Evolutionary conservation across 2,797 vertebrate species (phyloP), one percentile per base, ranked within the genome.

Genomic region (Leucoraja ocellata): DNA sequence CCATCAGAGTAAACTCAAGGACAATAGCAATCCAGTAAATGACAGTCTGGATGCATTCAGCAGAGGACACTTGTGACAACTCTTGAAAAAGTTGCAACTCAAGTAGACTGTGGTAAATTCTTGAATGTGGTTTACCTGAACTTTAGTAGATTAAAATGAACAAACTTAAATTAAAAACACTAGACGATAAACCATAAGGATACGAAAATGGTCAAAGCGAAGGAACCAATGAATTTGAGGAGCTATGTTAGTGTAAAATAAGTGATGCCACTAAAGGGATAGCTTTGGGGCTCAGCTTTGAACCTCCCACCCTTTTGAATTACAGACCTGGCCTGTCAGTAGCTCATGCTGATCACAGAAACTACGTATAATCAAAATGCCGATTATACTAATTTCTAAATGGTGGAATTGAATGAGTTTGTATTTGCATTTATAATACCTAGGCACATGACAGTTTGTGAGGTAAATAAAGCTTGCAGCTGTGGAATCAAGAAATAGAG

Each of bases 131-230:
- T 86, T 1, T 25, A 63, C 6, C 11, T 84, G 25, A 28, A 16
- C 5, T 86, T 86, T 4, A 86, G n/a, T 86, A 32, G 61, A 36
- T 88, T 32, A n/a, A 68, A 88, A 88, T 68, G 61, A 88, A 88
- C 32, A 88, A 88, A 46, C 46, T 65, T 86, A 65, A 65, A 21
- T 16, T 68, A 61, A 65, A 88, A 68, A 16, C 16, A 18, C 9
- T 84, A 6, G 28, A 68, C 6, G 1, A 14, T 88, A 68, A 68
- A 8, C 84, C 61, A 18, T 65, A 68, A 36, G 6, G 61, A 88
- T 63, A 36, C 36, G 16, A 36, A 36, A 68, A 28, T 88, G n/a
- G 28, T 36, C 65, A 18, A 68, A 68, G 63, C 6, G 18, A 36
- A 7, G 11, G n/a, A 68, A 88, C 32, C 14, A 36, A 63, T 16